Percentiles rank a stretch among this genome's conserved stretches.
Conservation (phyloP, 92 coral and sea anemone genomes). For the Siderastrea siderea region DNA sequence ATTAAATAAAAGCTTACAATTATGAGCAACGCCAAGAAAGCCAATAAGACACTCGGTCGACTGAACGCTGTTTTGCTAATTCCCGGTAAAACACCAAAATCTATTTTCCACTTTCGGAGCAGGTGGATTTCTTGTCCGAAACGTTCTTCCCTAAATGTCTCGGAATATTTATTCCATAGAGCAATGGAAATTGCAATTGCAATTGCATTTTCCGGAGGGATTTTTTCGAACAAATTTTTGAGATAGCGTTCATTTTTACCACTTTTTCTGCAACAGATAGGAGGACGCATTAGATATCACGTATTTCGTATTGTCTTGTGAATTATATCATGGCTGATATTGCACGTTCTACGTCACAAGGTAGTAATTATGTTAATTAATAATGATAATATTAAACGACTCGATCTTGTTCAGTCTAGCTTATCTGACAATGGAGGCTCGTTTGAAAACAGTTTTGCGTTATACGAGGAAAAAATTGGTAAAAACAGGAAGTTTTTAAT, state of each 20-base stretch:
- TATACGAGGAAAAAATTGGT: background rate
- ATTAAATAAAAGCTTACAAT: no score
- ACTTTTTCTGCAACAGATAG: background rate
- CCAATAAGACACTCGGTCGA: background rate
- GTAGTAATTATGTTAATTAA: constrained; percentile 7
- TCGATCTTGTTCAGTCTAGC: background rate
- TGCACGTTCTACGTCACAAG: constrained; percentile 29
- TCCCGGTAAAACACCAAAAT: no score
- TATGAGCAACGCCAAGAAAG: background rate
- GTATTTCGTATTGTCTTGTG: background rate
- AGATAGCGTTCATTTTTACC: background rate
- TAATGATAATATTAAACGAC: background rate
- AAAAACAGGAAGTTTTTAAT: background rate
- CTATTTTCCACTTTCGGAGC: no score
- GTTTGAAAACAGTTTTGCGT: background rate
- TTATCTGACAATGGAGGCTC: background rate
- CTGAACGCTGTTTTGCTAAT: background rate
- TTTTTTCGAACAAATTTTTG: background rate
- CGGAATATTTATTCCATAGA: no score
- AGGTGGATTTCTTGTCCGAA: no score
- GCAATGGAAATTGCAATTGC: no score
- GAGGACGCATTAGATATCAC: background rate
- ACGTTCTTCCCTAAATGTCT: no score
- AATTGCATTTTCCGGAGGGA: background rate
- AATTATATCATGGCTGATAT: background rate